These are phyloP conservation scores for Heliconius charithonia DNA, from an alignment of 2,888 invertebrate genomes.

Conservation along the genomic window DNA sequence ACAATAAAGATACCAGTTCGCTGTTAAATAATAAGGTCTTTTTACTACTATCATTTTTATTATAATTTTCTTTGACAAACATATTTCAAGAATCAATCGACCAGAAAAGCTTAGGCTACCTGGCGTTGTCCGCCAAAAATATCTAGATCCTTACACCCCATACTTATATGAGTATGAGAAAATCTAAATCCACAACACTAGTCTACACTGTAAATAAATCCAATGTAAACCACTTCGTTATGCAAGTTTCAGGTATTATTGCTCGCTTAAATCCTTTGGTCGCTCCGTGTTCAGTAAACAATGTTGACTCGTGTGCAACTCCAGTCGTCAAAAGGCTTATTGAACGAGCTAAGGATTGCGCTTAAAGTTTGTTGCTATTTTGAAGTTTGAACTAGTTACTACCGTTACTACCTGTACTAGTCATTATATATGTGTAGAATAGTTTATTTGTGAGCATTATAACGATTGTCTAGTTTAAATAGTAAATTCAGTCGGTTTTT, in stretches of 20 bases:
- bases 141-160: too few relatives aligned
- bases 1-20: too few relatives aligned
- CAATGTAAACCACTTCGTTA: not conserved
- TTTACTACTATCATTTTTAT: too few relatives aligned
- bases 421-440: too few relatives aligned
- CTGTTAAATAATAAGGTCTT: too few relatives aligned
- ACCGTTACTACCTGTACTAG: too few relatives aligned
- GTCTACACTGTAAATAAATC: slow-evolving; percentile 5
- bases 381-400: not conserved
- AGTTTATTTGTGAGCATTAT: too few relatives aligned
- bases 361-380: slow-evolving; percentile 1
- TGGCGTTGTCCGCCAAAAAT: too few relatives aligned
- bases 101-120: too few relatives aligned
- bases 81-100: not conserved
- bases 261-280: slow-evolving; percentile 24
- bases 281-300: slow-evolving; percentile 16
- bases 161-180: too few relatives aligned
- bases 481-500: too few relatives aligned
- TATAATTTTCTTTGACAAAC: not conserved
- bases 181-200: not conserved
- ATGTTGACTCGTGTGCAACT: slow-evolving; percentile 16
- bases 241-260: slow-evolving; percentile 18
- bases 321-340: slow-evolving; percentile 12
- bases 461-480: too few relatives aligned
- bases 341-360: slow-evolving; percentile 1